Base-by-base conservation (phyloP, 2,888 invertebrate genomes). In the Crioceris asparagi region DNA sequence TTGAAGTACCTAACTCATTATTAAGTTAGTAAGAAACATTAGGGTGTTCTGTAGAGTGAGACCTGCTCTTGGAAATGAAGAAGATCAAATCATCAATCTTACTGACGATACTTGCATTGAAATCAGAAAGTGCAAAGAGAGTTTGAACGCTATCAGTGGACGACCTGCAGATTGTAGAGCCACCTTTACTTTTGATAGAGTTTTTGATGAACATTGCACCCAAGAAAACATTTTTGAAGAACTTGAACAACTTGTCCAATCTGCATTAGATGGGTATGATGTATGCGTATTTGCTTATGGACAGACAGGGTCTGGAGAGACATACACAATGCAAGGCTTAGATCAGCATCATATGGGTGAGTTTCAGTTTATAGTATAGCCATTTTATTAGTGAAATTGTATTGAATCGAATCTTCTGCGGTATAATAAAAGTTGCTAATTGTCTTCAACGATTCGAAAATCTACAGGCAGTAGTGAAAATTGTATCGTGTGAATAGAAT, bases 201-300 rank as follows among this genome's bases (percentile, higher is more conserved):
- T 91, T 26, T 92, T 91, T 53, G 72, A 78, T 35, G 81, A 83
- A 0, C 70, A 72, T 39, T 67, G 80, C 5, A 67, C 71, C 0
- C 92, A 92, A 60, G 72, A 70, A 38, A 77, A 82, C 54, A 75
- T 92, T 1, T 93, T 91, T 64, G 76, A 81, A 53, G 87, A 91
- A 64, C 76, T 92, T 2, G 77, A 86, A 0, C 76, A 85, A 36
- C 70, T 91, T 49, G 83, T 90, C 2, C 88, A 90, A 63, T 86
- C 86, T 2, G 86, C 87, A 0, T 62, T 91, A 32, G 90, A 91
- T 67, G 86, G 86, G 0, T 91, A 86, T 58, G 85, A 91, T 65
- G 83, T 88, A 3, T 91, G 90, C 61, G 83, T 91, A 29, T 88
- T 90, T 68, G 90, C 90, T 7, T 91, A 91, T 59, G 90, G 90